Conservation (phyloP, 64 coral and sea anemone species). For the Acropora yongei region DNA sequence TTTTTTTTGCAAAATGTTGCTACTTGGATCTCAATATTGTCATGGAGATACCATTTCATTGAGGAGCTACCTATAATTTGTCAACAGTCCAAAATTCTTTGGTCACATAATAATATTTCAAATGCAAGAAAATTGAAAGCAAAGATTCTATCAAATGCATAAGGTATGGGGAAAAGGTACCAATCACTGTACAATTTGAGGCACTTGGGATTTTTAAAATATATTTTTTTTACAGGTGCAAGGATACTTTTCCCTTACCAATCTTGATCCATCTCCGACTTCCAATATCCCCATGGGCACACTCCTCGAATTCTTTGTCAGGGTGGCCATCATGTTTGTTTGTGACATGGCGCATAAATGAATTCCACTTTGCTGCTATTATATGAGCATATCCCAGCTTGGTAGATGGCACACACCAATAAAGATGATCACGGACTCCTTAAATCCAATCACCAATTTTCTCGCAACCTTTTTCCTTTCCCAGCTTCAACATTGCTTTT, state of each 20-base stretch:
- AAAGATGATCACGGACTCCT: slow-evolving; percentile 23
- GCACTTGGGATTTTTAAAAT: not conserved
- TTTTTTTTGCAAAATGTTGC: not conserved
- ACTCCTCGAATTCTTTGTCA: not conserved
- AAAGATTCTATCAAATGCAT: not conserved
- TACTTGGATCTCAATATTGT: not conserved
- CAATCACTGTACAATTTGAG: not conserved
- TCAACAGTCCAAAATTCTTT: not conserved
- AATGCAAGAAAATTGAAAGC: not conserved
- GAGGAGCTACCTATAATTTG: not conserved
- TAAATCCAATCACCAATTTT: slow-evolving; percentile 25
- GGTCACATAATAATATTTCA: not conserved
- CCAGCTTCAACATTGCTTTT: slow-evolving; percentile 28
- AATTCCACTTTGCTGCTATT: slow-evolving; percentile 27
- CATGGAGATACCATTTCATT: not conserved
- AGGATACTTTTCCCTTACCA: not conserved
- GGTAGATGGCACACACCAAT: slow-evolving; percentile 31
- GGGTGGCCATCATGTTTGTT: slow-evolving; percentile 19
- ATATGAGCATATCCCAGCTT: not conserved
- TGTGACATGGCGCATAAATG: slow-evolving; percentile 28
- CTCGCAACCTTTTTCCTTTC: slow-evolving; percentile 29
- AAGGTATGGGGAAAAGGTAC: not conserved
- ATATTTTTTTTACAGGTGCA: not conserved
- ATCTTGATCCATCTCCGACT: not conserved
- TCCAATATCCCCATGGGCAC: not conserved